Evolutionary conservation across 2,888 invertebrate genomes (phyloP).

Genomic region (Mythimna pallens): DNA sequence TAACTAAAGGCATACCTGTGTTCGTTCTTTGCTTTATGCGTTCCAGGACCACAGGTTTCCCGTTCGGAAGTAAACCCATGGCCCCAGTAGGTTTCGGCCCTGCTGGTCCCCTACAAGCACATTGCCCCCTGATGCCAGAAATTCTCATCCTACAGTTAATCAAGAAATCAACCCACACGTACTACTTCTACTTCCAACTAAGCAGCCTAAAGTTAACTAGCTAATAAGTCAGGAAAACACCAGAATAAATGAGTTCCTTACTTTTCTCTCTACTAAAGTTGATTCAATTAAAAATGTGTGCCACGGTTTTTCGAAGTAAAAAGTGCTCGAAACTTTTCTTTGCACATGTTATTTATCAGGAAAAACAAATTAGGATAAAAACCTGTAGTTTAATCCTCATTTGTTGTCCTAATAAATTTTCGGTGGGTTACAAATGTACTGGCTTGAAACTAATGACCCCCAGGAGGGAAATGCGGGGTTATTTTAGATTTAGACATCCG

Average conservation of each 20-base stretch:
- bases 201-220: neutral
- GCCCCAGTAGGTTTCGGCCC: too few species aligned
- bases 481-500: constrained; percentile 34
- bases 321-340: constrained; percentile 15
- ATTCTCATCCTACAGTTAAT: neutral
- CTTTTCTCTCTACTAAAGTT: constrained; percentile 2
- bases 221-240: constrained; percentile 10
- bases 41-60: too few species aligned
- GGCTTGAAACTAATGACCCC: constrained; percentile 52
- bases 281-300: constrained; percentile 22
- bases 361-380: constrained; percentile 45
- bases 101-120: neutral
- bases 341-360: constrained; percentile 26
- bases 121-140: neutral
- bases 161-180: neutral
- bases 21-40: too few species aligned
- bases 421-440: constrained; percentile 28
- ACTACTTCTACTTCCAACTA: neutral
- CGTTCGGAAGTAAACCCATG: too few species aligned
- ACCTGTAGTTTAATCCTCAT: constrained; percentile 43
- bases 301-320: constrained; percentile 28
- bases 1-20: too few species aligned
- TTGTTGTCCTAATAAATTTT: constrained; percentile 50
- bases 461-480: constrained; percentile 29
- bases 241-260: constrained; percentile 2